Evolutionary conservation across 2,888 invertebrate species (phyloP), one percentile per base, ranked within the genome.

Genomic region (Sphaerophoria rueppellii): DNA sequence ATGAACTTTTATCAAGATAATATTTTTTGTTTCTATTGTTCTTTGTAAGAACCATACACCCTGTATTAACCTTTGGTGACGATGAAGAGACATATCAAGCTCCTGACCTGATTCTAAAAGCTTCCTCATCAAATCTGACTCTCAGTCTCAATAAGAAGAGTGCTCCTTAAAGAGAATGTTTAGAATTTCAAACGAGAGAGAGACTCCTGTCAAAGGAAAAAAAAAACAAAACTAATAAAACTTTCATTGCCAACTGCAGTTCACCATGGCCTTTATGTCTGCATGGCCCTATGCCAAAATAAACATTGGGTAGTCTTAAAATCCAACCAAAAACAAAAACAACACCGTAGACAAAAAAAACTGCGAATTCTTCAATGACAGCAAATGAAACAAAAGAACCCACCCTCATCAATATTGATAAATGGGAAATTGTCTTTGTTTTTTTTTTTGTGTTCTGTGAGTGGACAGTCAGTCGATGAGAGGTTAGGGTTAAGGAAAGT

Each of bases 241-340:
- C 43, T 81, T 85, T 85, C 85, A 85, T 85, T 85, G 81, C 81
- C 85, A 85, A 67, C 61, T 81, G 81, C 73, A 85, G 70, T 77
- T 81, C 61, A 50, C 69, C 85, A 85, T 81, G 85, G 85, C 81
- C 85, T 57, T 81, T 81, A 73, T 70, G 85, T 80, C 85, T 85
- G 81, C 85, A 81, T 85, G 85, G 85, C 81, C 9, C 24, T 24
- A 14, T 73, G 85, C 81, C 85, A 85, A 83, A 79, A 81, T 46
- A 81, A 85, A 81, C 81, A 76, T 43, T 77, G 72, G 46, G 24
- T 24, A 24, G 24, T 24, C 24, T 24, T 2, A 24, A 24, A 24
- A 24, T 1, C 24, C 24, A 24, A 24, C 24, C 24, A 57, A 43
- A 40, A 57, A 72, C 57, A 34, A 43, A 14, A 54, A 65, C 14